phyloP scores from a whole-genome alignment of 2,797 vertebrate species.

The Siniperca undulata region DNA sequence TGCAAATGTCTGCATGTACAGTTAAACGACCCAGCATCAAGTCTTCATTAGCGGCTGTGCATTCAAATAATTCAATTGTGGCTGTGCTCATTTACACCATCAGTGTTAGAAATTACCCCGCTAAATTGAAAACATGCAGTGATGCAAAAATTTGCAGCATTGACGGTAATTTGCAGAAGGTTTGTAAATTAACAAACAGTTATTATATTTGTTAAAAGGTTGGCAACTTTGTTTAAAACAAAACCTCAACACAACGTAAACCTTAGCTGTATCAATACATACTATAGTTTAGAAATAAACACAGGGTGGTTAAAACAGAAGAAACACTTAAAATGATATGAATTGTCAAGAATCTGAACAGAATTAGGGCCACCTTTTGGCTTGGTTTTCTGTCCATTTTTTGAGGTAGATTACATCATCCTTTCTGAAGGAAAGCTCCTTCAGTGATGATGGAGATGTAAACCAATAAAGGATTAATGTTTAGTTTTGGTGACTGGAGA shows the following conservation, averaged over 20 bases:
- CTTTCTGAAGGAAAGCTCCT: constrained; percentile 4
- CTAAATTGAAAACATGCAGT: constrained; percentile 29
- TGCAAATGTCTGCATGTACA: constrained; percentile 31
- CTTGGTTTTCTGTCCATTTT: not conserved
- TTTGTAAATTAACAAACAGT: constrained; percentile 10
- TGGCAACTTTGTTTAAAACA: constrained; percentile 4
- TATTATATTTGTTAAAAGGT: not conserved
- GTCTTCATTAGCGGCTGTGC: constrained; percentile 36
- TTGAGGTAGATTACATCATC: constrained; percentile 12
- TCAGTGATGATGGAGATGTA: constrained; percentile 4
- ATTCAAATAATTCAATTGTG: constrained; percentile 35
- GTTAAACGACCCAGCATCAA: constrained; percentile 35
- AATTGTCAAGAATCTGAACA: not conserved
- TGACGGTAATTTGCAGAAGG: constrained; percentile 6
- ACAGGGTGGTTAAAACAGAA: not conserved
- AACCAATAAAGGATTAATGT: constrained; percentile 8
- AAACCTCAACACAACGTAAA: constrained; percentile 12
- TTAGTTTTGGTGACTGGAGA: constrained; percentile 2
- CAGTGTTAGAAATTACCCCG: not conserved
- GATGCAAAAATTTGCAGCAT: not conserved
- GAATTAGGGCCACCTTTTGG: not conserved
- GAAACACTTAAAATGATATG: not conserved
- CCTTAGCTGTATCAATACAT: not conserved
- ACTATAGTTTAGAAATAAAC: not conserved
- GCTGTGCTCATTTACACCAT: constrained; percentile 36